These are phyloP conservation scores for Willisornis vidua DNA, from an alignment of 2,113 vertebrate species.

Conservation along the genomic window DNA sequence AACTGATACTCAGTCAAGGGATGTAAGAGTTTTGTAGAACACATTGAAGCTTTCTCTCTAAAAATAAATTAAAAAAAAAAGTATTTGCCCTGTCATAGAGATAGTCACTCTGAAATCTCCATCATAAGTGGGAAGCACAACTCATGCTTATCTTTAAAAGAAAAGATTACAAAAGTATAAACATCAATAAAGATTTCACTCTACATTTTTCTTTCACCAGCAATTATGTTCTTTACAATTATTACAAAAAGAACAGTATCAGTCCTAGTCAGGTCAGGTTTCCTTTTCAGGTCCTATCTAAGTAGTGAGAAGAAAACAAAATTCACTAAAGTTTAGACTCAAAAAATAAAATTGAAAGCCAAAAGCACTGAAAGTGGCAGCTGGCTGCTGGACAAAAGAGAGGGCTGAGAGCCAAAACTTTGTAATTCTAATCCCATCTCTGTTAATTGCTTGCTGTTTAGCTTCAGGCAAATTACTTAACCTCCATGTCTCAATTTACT, in stretches of 20 bases:
- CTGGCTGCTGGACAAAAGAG: not conserved
- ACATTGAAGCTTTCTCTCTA: not conserved
- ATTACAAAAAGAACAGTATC: not conserved
- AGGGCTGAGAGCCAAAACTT: not conserved
- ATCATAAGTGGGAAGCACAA: not conserved
- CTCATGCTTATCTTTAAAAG: not conserved
- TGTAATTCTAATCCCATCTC: constrained; percentile 19
- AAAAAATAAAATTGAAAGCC: not conserved
- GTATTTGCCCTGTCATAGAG: not conserved
- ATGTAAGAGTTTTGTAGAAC: not conserved
- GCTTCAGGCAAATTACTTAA: constrained; percentile 42
- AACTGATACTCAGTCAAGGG: not conserved
- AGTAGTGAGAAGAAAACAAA: not conserved
- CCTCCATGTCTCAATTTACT: constrained; percentile 4
- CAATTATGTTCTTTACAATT: not conserved
- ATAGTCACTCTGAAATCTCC: not conserved
- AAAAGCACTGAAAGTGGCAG: not conserved
- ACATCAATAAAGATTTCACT: not conserved
- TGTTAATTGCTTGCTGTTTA: constrained; percentile 9
- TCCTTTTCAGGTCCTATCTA: not conserved
- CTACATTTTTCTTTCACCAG: not conserved
- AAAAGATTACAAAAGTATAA: not conserved
- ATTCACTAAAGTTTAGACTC: not conserved
- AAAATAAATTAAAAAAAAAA: not conserved
- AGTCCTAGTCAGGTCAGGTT: not conserved